Conservation (phyloP, 2,888 invertebrate species). For the Cabera pusaria region DNA sequence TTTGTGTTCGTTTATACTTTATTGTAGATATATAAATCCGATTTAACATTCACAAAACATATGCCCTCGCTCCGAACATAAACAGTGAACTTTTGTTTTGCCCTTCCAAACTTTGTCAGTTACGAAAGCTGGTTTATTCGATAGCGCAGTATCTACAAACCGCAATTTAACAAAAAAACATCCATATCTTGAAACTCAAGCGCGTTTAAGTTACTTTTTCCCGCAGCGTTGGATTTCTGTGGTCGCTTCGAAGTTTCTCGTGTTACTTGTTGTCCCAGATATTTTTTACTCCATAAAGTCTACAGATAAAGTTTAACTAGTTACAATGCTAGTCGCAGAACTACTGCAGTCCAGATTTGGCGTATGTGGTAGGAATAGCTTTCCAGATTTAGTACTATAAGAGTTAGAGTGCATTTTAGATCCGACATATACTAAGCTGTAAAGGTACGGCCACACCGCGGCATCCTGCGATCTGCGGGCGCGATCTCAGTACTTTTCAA, state of each 20-base stretch:
- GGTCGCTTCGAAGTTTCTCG: conserved; percentile 26
- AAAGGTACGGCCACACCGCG: no score
- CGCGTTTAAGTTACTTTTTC: conserved; percentile 32
- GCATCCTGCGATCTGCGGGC: no score
- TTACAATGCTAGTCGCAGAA: conserved; percentile 25
- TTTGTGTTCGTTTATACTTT: no score
- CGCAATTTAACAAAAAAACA: conserved; percentile 27
- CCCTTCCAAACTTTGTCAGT: conserved; percentile 11
- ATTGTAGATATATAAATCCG: no score
- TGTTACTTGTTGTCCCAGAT: conserved; percentile 32
- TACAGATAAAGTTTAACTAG: conserved; percentile 28
- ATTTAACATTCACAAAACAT: no score
- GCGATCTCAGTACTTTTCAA: no score
- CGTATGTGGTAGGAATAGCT: conserved; percentile 1
- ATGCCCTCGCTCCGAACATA: no score
- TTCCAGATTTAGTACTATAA: no score
- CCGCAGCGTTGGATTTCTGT: conserved; percentile 27
- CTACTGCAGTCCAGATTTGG: conserved; percentile 2
- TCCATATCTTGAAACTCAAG: conserved; percentile 30
- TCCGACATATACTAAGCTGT: no score
- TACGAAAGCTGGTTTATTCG: conserved; percentile 22
- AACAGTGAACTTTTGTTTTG: conserved; percentile 9
- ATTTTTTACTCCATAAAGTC: conserved; percentile 34
- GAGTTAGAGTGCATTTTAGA: no score
- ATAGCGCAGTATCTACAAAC: conserved; percentile 23